A percentile compares a stretch with the other conserved stretches of the same genome.
Evolutionary conservation across 2,113 vertebrate genomes (phyloP).

Genomic region (human (Homo sapiens)): DNA sequence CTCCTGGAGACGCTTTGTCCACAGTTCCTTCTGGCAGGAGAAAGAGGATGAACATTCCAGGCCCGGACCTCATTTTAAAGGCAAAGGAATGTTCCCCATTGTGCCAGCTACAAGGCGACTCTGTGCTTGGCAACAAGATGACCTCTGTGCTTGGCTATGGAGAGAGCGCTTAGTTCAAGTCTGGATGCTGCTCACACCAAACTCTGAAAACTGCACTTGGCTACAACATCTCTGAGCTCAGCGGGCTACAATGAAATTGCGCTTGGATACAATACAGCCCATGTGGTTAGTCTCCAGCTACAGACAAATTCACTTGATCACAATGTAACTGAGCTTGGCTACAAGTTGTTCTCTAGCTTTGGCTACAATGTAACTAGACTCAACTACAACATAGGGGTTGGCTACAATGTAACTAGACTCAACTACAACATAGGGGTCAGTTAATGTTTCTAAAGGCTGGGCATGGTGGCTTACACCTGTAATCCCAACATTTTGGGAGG

Average conservation of each 20-base stretch:
- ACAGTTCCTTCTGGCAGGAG: conserved; percentile 52
- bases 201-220: background rate
- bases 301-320: background rate
- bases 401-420: background rate
- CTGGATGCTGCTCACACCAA: background rate
- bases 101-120: conserved; percentile 44
- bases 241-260: background rate
- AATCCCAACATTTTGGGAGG: no score
- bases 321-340: background rate
- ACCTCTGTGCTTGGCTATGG: conserved; percentile 19
- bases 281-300: background rate
- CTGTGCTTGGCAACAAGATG: conserved; percentile 3
- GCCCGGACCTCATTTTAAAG: background rate
- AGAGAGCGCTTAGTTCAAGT: background rate
- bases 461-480: no score
- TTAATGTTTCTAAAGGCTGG: no score
- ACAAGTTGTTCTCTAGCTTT: background rate
- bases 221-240: background rate
- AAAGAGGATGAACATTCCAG: conserved; percentile 43
- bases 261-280: background rate
- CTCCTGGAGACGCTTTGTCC: conserved; percentile 54
- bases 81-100: conserved; percentile 50
- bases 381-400: background rate
- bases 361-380: background rate
- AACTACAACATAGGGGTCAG: background rate